Percentiles rank a stretch among this genome's conserved stretches.
Conservation (phyloP, 1,140 invertebrate genomes). For the Heliconius nattereri region DNA sequence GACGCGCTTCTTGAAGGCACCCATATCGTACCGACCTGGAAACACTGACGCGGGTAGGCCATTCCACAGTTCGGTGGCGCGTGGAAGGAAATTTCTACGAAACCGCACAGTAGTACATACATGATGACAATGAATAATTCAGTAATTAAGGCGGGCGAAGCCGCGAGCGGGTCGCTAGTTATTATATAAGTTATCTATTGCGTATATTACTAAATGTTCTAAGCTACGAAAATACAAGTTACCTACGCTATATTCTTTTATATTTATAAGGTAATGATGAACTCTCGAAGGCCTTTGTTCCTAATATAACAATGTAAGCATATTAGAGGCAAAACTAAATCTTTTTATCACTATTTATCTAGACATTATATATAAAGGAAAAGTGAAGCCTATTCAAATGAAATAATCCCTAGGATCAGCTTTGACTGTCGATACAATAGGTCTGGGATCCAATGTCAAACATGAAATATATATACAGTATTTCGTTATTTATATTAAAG, state of each 20-base stretch:
- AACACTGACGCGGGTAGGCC: too few species aligned
- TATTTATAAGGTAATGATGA: neutral
- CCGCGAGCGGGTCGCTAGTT: too few species aligned
- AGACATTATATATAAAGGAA: constrained; percentile 1
- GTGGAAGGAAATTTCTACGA: too few species aligned
- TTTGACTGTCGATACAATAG: constrained; percentile 11
- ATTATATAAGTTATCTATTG: too few species aligned
- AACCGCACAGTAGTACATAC: too few species aligned
- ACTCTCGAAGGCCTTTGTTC: neutral
- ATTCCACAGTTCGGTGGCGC: too few species aligned
- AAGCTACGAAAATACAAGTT: neutral
- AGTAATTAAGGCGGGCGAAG: too few species aligned
- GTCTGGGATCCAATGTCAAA: neutral
- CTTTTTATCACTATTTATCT: constrained; percentile 4
- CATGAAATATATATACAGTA: neutral
- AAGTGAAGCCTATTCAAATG: constrained; percentile 6
- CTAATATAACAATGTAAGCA: neutral
- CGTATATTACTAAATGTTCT: too few species aligned
- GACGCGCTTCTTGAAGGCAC: too few species aligned
- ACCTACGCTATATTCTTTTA: neutral
- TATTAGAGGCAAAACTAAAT: neutral
- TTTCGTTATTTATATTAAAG: neutral
- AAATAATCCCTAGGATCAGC: constrained; percentile 5
- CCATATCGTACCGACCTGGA: too few species aligned
- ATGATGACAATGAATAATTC: too few species aligned